A percentile compares a stretch with the other conserved stretches of the same genome.
Conservation (phyloP, 2,888 invertebrate species). For the Agonopterix subpropinquella region DNA sequence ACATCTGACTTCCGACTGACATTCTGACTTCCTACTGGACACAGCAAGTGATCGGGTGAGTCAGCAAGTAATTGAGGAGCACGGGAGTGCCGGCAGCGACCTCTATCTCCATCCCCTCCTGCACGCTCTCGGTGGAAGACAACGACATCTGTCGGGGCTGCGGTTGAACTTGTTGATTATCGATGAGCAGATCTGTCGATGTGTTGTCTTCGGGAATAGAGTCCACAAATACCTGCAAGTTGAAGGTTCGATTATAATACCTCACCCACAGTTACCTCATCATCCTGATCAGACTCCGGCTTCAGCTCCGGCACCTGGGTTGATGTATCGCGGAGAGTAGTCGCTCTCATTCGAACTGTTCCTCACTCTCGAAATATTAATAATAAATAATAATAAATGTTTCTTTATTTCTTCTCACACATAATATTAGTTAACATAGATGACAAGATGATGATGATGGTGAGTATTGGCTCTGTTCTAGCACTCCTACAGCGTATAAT, state of each 20-base stretch:
- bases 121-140: slow-evolving; percentile 31
- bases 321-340: slow-evolving; percentile 26
- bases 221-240: slow-evolving; percentile 51
- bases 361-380: slow-evolving; percentile 62
- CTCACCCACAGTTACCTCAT: too few relatives aligned
- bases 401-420: too few relatives aligned
- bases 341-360: slow-evolving; percentile 51
- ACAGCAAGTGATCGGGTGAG: slow-evolving; percentile 58
- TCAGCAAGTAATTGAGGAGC: slow-evolving; percentile 56
- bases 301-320: slow-evolving; percentile 21
- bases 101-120: slow-evolving; percentile 45
- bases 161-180: slow-evolving; percentile 18
- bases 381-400: too few relatives aligned
- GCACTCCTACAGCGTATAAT: neutral
- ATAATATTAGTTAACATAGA: too few relatives aligned
- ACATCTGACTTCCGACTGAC: too few relatives aligned
- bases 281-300: slow-evolving; percentile 13
- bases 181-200: slow-evolving; percentile 51
- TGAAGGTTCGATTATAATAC: too few relatives aligned
- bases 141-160: slow-evolving; percentile 34
- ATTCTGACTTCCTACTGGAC: slow-evolving; percentile 36
- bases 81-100: slow-evolving; percentile 66
- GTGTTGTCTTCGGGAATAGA: slow-evolving; percentile 46
- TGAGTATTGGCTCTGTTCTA: slow-evolving; percentile 42
- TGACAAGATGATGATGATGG: too few relatives aligned